A percentile compares a stretch with the other conserved stretches of the same genome.
These are phyloP conservation scores for Mormyrus proboscirostris DNA, from an alignment of 2,797 vertebrate genomes.

Conservation along the genomic window DNA sequence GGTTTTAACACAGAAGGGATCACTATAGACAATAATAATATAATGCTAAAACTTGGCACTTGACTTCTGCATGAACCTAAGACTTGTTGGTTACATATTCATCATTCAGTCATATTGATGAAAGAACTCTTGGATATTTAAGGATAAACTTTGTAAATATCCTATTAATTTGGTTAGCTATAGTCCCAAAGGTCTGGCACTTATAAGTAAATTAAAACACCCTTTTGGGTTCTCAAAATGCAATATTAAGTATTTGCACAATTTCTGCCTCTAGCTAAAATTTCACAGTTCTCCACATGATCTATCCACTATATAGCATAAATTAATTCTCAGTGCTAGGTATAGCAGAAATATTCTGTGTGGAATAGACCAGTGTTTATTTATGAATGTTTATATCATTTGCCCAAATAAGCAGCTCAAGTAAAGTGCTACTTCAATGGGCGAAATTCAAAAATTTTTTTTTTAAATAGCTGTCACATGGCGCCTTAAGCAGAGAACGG, in stretches of 20 bases:
- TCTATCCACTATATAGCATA: background rate
- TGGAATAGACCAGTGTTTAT: background rate
- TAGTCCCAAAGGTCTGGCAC: slow-evolving; percentile 9
- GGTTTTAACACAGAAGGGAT: background rate
- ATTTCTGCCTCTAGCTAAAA: slow-evolving; percentile 9
- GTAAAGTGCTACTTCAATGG: background rate
- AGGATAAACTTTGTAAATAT: slow-evolving; percentile 9
- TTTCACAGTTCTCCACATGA: slow-evolving; percentile 10
- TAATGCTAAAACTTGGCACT: background rate
- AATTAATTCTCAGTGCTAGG: slow-evolving; percentile 6
- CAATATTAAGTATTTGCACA: slow-evolving; percentile 2
- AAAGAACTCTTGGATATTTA: slow-evolving; percentile 4
- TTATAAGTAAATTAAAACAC: slow-evolving; percentile 13
- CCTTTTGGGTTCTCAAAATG: slow-evolving; percentile 10
- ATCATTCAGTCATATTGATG: background rate
- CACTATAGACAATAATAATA: background rate
- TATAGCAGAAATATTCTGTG: slow-evolving; percentile 6
- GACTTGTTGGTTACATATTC: background rate
- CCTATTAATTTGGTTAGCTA: slow-evolving; percentile 1
- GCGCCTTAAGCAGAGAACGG: background rate
- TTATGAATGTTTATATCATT: slow-evolving; percentile 3
- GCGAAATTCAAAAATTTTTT: background rate
- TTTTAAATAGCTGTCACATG: background rate
- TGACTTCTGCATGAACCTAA: background rate
- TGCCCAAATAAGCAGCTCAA: background rate